phyloP scores from a whole-genome alignment of 2,888 invertebrate species.

The Metalampra italica region DNA sequence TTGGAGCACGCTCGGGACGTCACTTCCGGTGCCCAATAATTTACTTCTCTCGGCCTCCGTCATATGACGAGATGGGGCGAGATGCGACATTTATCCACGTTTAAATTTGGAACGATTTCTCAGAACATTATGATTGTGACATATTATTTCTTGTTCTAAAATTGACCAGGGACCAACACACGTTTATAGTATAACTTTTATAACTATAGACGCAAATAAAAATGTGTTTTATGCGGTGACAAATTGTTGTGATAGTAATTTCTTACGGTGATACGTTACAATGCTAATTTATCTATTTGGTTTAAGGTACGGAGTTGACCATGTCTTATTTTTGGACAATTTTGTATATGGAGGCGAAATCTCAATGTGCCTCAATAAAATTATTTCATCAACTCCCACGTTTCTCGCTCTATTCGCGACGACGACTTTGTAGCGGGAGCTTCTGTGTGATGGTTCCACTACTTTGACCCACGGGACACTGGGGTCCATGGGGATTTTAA shows the following conservation, averaged over 20 bases:
- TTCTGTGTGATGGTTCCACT: no score
- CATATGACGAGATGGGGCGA: slow-evolving; percentile 66
- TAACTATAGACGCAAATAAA: slow-evolving; percentile 1
- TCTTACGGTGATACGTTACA: background rate
- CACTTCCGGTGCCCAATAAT: slow-evolving; percentile 75
- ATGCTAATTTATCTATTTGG: no score
- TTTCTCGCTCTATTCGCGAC: no score
- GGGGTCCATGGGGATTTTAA: no score
- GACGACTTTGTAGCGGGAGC: no score
- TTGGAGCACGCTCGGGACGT: slow-evolving; percentile 69
- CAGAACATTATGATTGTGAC: slow-evolving; percentile 61
- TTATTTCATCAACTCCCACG: no score
- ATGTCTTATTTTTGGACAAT: no score
- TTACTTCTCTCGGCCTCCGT: slow-evolving; percentile 70
- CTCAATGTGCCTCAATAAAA: no score
- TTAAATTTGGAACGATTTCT: slow-evolving; percentile 67
- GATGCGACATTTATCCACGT: slow-evolving; percentile 67
- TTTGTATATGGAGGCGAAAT: no score
- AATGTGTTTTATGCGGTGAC: slow-evolving; percentile 1
- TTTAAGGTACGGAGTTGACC: background rate
- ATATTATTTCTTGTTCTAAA: slow-evolving; percentile 40
- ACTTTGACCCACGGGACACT: no score
- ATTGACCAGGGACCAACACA: slow-evolving; percentile 20
- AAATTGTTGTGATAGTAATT: slow-evolving; percentile 2
- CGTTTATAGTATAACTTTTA: background rate